Conservation (phyloP, 2,888 invertebrate genomes). For the Caenorhabditis sp. region DNA sequence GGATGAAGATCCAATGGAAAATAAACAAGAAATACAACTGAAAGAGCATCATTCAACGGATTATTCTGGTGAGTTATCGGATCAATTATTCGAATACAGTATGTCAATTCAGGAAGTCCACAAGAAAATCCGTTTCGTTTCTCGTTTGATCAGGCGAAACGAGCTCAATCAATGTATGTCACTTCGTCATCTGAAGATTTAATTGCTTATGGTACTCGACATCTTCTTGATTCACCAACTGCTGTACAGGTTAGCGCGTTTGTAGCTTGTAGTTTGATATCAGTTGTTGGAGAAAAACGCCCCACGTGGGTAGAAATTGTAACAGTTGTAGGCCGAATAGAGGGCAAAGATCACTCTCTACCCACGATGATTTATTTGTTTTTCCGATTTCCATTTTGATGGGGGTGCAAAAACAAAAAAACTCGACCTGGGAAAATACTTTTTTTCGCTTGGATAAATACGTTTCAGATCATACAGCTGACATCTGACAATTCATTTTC, state of each 20-base stretch:
- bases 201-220: conserved; percentile 29
- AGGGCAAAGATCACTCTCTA: neutral
- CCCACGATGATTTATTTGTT: neutral
- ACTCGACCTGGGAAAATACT: neutral
- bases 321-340: neutral
- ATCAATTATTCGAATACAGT: neutral
- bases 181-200: conserved; percentile 43
- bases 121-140: conserved; percentile 45
- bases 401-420: neutral
- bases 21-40: conserved; percentile 19
- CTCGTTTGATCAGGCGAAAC: conserved; percentile 35
- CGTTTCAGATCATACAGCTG: no score
- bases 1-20: conserved; percentile 52
- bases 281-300: no score
- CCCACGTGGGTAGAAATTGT: neutral
- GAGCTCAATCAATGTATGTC: conserved; percentile 39
- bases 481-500: no score
- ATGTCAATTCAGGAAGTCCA: conserved; percentile 34
- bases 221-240: conserved; percentile 50
- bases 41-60: conserved; percentile 20
- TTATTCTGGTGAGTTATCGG: conserved; percentile 26
- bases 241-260: conserved; percentile 40
- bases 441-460: neutral
- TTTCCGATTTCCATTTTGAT: neutral
- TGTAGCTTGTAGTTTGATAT: conserved; percentile 6